Evolutionary conservation across 2,797 vertebrate species (phyloP), one percentile per base, ranked within the genome.

Genomic region (Alosa sapidissima): DNA sequence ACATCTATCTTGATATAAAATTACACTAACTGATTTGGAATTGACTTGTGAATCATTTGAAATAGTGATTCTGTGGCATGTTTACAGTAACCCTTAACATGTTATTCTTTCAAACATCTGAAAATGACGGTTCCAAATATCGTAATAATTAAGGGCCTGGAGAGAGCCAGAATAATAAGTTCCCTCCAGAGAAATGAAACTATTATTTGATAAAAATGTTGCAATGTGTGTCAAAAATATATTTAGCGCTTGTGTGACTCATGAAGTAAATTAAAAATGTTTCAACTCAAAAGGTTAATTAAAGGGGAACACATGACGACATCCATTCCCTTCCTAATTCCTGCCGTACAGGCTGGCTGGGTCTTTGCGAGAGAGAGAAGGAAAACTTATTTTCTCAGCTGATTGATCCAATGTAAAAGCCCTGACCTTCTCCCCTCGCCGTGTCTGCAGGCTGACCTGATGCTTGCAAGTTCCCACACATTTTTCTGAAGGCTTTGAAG

Each of bases 401-500:
- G 54, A 52, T 55, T 81, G 81, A 81, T 58, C 54, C 81, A 60
- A 81, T 81, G 83, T 75, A 78, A 78, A 84, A 87, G 85, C 36
- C 65, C 14, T 83, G 86, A 87, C 84, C 86, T 60, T 28, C 10
- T 81, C 55, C 41, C 68, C 84, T 75, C 78, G 78, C 62, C 81
- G 41, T 83, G 81, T 84, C 82, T 87, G 81, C 19, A 49, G 52
- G 48, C n/a, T 84, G 84, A 84, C 85, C 86, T 33, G 54, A 78
- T 82, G 84, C 82, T 58, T 55, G 45, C 28, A 28, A 16, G 13
- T 47, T 52, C 58, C 82, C 55, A 82, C 68, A 72, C 54, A 84
- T 45, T 36, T 58, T 83, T 72, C 82, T 21, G 49, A 16, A 47
- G 41, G 72, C 72, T 47, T 47, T 21, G 24, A 33, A 28, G 41